These are phyloP conservation scores for Linepithema humile DNA, from an alignment of 1,140 invertebrate species.

Conservation along the genomic window DNA sequence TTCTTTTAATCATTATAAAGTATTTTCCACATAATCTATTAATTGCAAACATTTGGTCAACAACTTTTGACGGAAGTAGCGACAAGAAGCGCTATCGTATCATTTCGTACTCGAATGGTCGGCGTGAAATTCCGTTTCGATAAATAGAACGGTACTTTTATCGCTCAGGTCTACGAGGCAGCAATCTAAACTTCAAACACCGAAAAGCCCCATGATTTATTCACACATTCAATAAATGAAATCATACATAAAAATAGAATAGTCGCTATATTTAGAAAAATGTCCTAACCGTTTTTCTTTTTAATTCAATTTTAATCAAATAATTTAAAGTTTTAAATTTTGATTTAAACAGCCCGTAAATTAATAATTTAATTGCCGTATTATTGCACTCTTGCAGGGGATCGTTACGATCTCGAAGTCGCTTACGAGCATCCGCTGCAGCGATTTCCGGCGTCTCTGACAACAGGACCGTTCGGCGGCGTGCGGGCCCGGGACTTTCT, in stretches of 20 bases:
- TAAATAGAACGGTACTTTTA: background rate
- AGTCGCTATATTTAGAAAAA: background rate
- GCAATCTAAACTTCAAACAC: background rate
- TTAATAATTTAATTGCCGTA: background rate
- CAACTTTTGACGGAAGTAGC: background rate
- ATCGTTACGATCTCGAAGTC: conserved; percentile 86
- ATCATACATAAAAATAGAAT: background rate
- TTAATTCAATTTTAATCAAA: background rate
- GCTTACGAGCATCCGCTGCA: conserved; percentile 89
- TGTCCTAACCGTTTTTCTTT: background rate
- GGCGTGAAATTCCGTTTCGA: background rate
- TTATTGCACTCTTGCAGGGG: conserved; percentile 81
- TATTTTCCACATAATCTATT: background rate
- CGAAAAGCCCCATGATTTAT: background rate
- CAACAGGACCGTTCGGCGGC: conserved; percentile 92
- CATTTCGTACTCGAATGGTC: background rate
- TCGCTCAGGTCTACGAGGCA: background rate
- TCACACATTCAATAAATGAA: background rate
- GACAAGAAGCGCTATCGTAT: background rate
- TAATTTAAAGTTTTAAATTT: background rate
- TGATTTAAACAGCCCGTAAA: background rate
- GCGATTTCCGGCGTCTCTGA: conserved; percentile 88
- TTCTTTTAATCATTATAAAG: background rate
- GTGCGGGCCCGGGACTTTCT: conserved; percentile 92
- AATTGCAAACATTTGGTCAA: background rate